phyloP scores from a whole-genome alignment of 2,113 vertebrate species.

The Hoplias malabaricus region DNA sequence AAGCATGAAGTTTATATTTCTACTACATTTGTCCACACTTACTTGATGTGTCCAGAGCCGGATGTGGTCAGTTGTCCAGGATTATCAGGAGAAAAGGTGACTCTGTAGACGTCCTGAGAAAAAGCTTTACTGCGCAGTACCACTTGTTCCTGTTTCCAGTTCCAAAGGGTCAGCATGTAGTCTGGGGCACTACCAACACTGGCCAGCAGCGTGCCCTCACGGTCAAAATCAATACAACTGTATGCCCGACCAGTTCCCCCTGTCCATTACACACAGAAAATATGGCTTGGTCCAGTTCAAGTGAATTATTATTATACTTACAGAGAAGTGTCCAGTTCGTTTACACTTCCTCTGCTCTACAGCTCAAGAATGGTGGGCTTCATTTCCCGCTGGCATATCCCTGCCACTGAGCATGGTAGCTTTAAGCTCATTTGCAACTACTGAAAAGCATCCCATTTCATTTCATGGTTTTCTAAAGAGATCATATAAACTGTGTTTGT shows the following conservation, averaged over 20 bases:
- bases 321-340: background rate
- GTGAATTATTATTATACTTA: background rate
- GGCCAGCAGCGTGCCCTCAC: constrained; percentile 80
- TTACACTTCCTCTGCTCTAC: no score
- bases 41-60: constrained; percentile 91
- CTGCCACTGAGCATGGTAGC: no score
- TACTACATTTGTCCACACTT: no score
- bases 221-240: constrained; percentile 82
- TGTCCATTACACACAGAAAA: constrained; percentile 51
- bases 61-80: constrained; percentile 84
- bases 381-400: no score
- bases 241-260: constrained; percentile 83
- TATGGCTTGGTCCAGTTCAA: background rate
- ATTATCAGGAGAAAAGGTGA: constrained; percentile 87
- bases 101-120: constrained; percentile 86
- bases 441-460: no score
- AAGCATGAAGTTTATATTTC: background rate
- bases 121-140: constrained; percentile 84
- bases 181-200: constrained; percentile 84
- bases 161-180: constrained; percentile 89
- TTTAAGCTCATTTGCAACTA: no score
- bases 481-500: no score
- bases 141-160: constrained; percentile 87
- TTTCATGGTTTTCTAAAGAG: no score
- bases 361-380: no score